Percentiles rank a stretch among this genome's conserved stretches.
These are phyloP conservation scores for Tychaedon coryphoeus DNA, from an alignment of 2,113 vertebrate species.

Conservation along the genomic window DNA sequence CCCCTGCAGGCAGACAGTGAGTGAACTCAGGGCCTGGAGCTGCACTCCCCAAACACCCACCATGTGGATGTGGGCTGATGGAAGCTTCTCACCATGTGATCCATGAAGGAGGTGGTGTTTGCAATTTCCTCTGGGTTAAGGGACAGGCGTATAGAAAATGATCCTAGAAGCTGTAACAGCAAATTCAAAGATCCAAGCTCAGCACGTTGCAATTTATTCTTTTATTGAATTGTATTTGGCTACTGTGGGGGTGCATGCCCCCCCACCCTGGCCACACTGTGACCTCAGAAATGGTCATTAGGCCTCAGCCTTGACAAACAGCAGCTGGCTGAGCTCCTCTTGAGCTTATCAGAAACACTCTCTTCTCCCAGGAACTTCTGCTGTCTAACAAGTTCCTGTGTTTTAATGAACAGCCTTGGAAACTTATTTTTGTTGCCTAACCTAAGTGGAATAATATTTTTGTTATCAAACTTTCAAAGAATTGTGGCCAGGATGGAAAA, in stretches of 20 bases:
- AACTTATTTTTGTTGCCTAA: background rate
- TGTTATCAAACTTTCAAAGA: background rate
- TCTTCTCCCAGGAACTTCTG: background rate
- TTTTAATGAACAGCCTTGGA: background rate
- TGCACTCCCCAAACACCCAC: fast-evolving
- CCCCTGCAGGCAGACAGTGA: background rate
- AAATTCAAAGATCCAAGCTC: background rate
- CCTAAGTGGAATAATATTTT: background rate
- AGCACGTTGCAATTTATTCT: background rate
- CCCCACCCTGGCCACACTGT: background rate
- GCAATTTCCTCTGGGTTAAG: background rate
- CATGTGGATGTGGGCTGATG: fast-evolving
- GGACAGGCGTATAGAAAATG: fast-evolving
- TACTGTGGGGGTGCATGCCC: background rate
- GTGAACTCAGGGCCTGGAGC: background rate
- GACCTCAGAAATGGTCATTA: background rate
- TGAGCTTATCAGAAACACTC: background rate
- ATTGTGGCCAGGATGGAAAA: background rate
- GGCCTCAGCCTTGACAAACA: background rate
- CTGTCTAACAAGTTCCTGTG: background rate
- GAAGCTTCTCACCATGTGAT: background rate
- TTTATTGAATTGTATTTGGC: background rate
- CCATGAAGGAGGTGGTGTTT: background rate
- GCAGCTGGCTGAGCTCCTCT: background rate
- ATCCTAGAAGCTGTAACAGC: background rate